Evolutionary conservation across 1,140 invertebrate genomes (phyloP).

Genomic region (Lutraria rhynchaena): DNA sequence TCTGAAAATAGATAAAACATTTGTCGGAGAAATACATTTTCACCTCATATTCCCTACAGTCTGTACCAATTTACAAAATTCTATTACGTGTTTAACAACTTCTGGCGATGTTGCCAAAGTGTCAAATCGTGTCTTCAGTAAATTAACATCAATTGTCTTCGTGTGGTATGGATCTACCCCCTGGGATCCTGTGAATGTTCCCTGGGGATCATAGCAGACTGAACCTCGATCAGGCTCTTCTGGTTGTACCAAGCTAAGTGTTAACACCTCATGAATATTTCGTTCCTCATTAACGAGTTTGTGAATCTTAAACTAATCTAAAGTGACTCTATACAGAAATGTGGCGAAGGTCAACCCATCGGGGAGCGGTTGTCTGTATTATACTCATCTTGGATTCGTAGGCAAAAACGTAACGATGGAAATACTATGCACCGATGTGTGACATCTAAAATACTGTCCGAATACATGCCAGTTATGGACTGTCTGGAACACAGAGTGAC

Average conservation of each 20-base stretch:
- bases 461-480: too few relatives aligned
- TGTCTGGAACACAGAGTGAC: too few relatives aligned
- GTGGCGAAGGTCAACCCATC: slow-evolving; percentile 24
- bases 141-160: slow-evolving; percentile 57
- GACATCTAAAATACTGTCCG: too few relatives aligned
- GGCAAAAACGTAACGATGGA: background rate
- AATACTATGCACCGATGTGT: too few relatives aligned
- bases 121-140: slow-evolving; percentile 53
- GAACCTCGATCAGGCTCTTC: slow-evolving; percentile 15
- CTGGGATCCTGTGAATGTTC: background rate
- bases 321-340: slow-evolving; percentile 48
- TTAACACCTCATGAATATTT: slow-evolving; percentile 53
- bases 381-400: slow-evolving; percentile 19
- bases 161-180: slow-evolving; percentile 42
- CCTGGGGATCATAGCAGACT: slow-evolving; percentile 10
- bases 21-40: slow-evolving; percentile 42
- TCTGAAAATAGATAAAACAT: slow-evolving; percentile 45
- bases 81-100: slow-evolving; percentile 50
- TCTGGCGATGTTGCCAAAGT: slow-evolving; percentile 32
- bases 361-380: slow-evolving; percentile 39
- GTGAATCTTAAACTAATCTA: slow-evolving; percentile 52
- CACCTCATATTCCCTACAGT: slow-evolving; percentile 33
- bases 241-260: slow-evolving; percentile 26
- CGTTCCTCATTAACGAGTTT: slow-evolving; percentile 50
- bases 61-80: slow-evolving; percentile 34